These are phyloP conservation scores for Synergus laeviventris DNA, from an alignment of 2,888 invertebrate species.

Conservation along the genomic window DNA sequence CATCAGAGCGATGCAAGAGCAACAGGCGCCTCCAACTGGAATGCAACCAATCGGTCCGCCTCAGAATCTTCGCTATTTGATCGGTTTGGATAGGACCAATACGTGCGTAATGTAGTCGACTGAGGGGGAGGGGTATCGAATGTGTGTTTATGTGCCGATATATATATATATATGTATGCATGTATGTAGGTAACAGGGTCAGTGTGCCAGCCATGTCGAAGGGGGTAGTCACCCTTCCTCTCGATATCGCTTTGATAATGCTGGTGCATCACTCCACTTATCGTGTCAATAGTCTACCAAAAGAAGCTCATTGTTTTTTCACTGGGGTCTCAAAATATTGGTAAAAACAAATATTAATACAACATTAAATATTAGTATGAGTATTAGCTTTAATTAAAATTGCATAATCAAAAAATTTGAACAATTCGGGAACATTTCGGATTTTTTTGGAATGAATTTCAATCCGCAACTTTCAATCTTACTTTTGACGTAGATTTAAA, in stretches of 20 bases:
- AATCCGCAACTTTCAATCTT: too few species aligned
- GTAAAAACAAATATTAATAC: too few species aligned
- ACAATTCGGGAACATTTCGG: too few species aligned
- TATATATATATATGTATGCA: slow-evolving; percentile 49
- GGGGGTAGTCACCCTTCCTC: slow-evolving; percentile 52
- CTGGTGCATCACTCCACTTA: slow-evolving; percentile 5
- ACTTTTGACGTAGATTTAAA: neutral
- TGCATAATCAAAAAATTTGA: too few species aligned
- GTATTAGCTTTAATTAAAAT: too few species aligned
- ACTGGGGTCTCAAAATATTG: neutral
- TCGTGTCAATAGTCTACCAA: neutral
- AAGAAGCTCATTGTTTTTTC: neutral
- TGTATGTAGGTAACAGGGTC: slow-evolving; percentile 66
- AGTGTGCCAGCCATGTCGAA: slow-evolving; percentile 66
- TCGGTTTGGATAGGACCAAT: slow-evolving; percentile 68
- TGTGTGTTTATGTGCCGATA: slow-evolving; percentile 59
- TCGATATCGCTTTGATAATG: slow-evolving; percentile 51
- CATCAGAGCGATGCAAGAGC: slow-evolving; percentile 47
- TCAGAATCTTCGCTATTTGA: slow-evolving; percentile 74
- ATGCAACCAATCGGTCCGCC: slow-evolving; percentile 64
- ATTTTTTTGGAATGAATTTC: too few species aligned
- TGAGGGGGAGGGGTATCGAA: slow-evolving; percentile 16
- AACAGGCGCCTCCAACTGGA: slow-evolving; percentile 56
- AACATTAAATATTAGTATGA: too few species aligned
- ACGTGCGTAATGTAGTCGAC: slow-evolving; percentile 54